Evolutionary conservation across 2,113 vertebrate genomes (phyloP).

Genomic region (Oenanthe oenanthe): DNA sequence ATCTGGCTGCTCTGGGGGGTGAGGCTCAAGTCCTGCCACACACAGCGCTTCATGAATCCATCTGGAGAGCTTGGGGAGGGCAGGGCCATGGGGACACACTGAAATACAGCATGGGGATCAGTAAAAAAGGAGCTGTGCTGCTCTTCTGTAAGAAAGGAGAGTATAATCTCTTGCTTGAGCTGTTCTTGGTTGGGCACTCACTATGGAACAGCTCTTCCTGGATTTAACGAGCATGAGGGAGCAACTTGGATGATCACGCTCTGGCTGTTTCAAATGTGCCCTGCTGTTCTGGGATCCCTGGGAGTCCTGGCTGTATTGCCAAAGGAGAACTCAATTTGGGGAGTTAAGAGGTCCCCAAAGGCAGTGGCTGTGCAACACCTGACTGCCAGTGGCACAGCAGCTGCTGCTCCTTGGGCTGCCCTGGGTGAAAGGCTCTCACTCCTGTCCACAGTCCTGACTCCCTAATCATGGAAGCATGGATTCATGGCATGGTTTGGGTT

Average conservation of each 20-base stretch:
- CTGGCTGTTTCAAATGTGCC: background rate
- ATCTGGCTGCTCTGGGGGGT: background rate
- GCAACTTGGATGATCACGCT: background rate
- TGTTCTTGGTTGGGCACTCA: background rate
- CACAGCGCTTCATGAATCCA: background rate
- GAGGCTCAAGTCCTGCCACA: background rate
- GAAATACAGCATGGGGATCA: background rate
- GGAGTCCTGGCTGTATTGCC: background rate
- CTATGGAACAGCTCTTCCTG: background rate
- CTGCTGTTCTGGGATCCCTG: background rate
- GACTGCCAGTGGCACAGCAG: background rate
- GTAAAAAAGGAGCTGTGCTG: background rate
- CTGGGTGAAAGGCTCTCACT: background rate
- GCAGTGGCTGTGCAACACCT: background rate
- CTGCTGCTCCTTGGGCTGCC: background rate
- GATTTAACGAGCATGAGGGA: rapidly evolving
- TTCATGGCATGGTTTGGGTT: background rate
- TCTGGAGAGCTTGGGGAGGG: background rate
- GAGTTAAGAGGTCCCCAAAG: background rate
- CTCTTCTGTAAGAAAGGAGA: background rate
- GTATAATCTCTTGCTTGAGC: background rate
- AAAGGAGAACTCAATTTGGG: background rate
- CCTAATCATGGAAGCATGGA: background rate
- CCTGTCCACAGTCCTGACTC: background rate
- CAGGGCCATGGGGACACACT: background rate